These are phyloP conservation scores for Percopsis omiscomaycus DNA, from an alignment of 2,797 vertebrate species.

Conservation along the genomic window DNA sequence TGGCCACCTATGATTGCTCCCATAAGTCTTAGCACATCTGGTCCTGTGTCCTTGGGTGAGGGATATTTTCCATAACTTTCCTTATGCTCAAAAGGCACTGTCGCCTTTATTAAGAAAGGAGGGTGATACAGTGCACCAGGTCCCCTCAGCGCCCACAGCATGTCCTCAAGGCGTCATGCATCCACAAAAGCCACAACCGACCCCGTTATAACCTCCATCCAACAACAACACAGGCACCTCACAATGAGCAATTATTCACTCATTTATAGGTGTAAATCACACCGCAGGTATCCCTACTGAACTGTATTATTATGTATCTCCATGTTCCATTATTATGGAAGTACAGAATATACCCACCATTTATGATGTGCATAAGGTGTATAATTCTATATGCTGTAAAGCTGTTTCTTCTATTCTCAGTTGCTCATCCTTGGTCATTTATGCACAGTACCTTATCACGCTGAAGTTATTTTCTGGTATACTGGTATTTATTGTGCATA, in stretches of 20 bases:
- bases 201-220: constrained; percentile 45
- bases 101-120: constrained; percentile 84
- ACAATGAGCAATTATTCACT: constrained; percentile 24
- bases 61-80: constrained; percentile 98
- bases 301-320: constrained; percentile 70
- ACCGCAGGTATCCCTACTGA: constrained; percentile 68
- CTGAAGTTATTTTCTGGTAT: too few species aligned
- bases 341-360: constrained; percentile 42
- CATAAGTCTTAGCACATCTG: constrained; percentile 99
- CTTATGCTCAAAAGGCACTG: constrained; percentile 81
- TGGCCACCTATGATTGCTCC: constrained; percentile 97
- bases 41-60: constrained; percentile 91
- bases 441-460: constrained; percentile 3
- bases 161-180: constrained; percentile 63
- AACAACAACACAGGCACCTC: constrained; percentile 35
- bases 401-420: constrained; percentile 58
- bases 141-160: constrained; percentile 64
- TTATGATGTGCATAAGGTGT: constrained; percentile 80
- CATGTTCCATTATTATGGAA: too few species aligned
- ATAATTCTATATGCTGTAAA: constrained; percentile 79
- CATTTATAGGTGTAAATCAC: constrained; percentile 78
- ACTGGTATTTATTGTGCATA: too few species aligned
- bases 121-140: constrained; percentile 82
- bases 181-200: constrained; percentile 48
- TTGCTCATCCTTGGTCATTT: constrained; percentile 43